Evolutionary conservation across 2,113 vertebrate genomes (phyloP).

Genomic region (Misgurnus mizolepis): DNA sequence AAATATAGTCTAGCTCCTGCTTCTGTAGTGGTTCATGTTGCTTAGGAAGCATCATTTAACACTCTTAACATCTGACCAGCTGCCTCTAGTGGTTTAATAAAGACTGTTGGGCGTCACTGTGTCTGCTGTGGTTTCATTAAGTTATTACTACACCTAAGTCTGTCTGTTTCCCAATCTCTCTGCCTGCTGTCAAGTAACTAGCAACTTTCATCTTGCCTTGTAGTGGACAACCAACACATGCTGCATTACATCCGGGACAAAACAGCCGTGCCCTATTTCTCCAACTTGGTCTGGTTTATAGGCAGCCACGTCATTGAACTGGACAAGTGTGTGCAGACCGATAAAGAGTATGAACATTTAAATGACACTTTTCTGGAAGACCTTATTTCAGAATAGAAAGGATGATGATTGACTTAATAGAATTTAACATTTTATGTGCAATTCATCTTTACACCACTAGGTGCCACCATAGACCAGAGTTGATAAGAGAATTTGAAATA

Average conservation of each 20-base stretch:
- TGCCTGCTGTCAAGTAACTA: not conserved
- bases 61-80: conserved; percentile 15
- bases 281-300: conserved; percentile 98
- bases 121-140: not conserved
- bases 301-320: conserved; percentile 97
- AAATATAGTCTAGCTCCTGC: not conserved
- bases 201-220: conserved; percentile 45
- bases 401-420: not conserved
- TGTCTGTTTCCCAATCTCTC: not conserved
- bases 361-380: not conserved
- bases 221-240: conserved; percentile 99
- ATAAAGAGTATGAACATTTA: conserved; percentile 88
- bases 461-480: conserved; percentile 47
- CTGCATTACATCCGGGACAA: conserved; percentile 98
- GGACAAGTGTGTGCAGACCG: conserved; percentile 97
- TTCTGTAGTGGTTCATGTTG: not conserved
- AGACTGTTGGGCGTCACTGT: not conserved
- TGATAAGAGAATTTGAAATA: not conserved
- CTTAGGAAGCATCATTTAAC: not conserved
- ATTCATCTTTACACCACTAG: conserved; percentile 50
- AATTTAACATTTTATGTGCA: not conserved
- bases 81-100: not conserved
- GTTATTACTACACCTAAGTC: not conserved
- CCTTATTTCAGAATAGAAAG: no score
- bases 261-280: conserved; percentile 97